Evolutionary conservation across 2,888 invertebrate species (phyloP).

Genomic region (Drosophila niveifrons): DNA sequence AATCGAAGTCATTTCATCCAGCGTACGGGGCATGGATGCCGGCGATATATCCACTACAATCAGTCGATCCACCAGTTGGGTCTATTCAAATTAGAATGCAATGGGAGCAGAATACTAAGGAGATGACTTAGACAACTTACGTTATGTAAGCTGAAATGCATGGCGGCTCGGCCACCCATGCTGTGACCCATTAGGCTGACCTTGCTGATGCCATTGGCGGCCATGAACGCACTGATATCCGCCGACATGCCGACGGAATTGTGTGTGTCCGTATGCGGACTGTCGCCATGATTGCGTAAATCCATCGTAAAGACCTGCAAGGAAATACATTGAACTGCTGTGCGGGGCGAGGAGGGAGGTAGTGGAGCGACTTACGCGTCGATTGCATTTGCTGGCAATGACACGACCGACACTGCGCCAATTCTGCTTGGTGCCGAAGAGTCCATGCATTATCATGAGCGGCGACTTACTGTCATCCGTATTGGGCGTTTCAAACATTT

Average conservation of each 20-base stretch:
- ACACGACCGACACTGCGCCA: slow-evolving; percentile 93
- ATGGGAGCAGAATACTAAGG: not conserved
- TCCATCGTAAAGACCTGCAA: slow-evolving; percentile 88
- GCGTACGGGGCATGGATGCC: slow-evolving; percentile 86
- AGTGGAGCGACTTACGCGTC: slow-evolving; percentile 86
- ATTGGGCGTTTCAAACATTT: slow-evolving; percentile 87
- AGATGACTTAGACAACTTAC: slow-evolving; percentile 85
- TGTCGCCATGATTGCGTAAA: slow-evolving; percentile 97
- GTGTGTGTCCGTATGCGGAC: slow-evolving; percentile 91
- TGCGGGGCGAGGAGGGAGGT: not conserved
- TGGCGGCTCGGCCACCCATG: slow-evolving; percentile 97
- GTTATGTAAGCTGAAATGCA: slow-evolving; percentile 92
- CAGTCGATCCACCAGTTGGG: slow-evolving; percentile 88
- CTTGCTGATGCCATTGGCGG: slow-evolving; percentile 66
- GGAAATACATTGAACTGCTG: not conserved
- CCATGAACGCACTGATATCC: slow-evolving; percentile 90
- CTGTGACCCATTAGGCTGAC: slow-evolving; percentile 94
- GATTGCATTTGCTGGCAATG: slow-evolving; percentile 86
- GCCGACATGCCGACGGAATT: slow-evolving; percentile 91
- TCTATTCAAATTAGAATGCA: slow-evolving; percentile 72
- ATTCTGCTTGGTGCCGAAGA: slow-evolving; percentile 94
- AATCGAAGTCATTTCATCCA: slow-evolving; percentile 87
- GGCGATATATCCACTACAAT: slow-evolving; percentile 92
- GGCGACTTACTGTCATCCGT: slow-evolving; percentile 86
- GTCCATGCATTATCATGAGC: slow-evolving; percentile 94